Base-by-base conservation (phyloP, 1,140 invertebrate genomes). In the Octopus bimaculoides region DNA sequence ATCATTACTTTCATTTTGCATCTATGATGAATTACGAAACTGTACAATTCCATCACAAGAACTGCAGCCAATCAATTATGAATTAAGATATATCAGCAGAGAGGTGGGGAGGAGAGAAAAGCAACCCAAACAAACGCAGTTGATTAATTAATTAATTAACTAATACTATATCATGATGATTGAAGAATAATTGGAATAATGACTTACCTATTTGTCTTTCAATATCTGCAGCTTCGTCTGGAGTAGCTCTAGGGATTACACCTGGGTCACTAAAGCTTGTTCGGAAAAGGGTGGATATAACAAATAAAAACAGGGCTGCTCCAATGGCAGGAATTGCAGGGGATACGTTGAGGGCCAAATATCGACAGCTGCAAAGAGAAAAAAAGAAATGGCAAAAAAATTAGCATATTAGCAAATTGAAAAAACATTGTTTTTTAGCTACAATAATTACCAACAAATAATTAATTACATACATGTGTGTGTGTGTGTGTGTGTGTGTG, bases 251-350 rank as follows among this genome's bases (percentile, higher is more conserved):
- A 17, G 97, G 97, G 86, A 98, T 96, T 82, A 98, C 95, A 81
- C 97, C 97, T 73, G 97, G 97, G 92, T 98, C 97, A 86, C 94
- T 96, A 89, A 98, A 97, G 89, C 95, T 95, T 79, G 97, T 98
- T 86, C 95, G 92, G 82, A 98, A 93, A 81, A 98, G 92, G 83
- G 95, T 94, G 83, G 94, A 94, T 93, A 98, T 94, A 80, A 97
- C 96, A 91, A 97, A 96, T 82, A 97, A 91, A 91, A 97, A 97
- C 78, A 98, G 91, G 78, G 96, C 90, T 74, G 91, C 95, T 83
- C 95, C 96, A 85, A 97, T 93, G 79, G 95, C 93, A 84, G 97
- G 97, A 87, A 98, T 96, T 20, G 94, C 94, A 83, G 95, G 93
- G 82, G 95, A 95, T 84, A 97, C 93, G 84, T 94, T 90, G 83